Percentiles rank a stretch among this genome's conserved stretches.
These are phyloP conservation scores for Acrossocheilus fasciatus DNA, from an alignment of 2,797 vertebrate species.

Conservation along the genomic window DNA sequence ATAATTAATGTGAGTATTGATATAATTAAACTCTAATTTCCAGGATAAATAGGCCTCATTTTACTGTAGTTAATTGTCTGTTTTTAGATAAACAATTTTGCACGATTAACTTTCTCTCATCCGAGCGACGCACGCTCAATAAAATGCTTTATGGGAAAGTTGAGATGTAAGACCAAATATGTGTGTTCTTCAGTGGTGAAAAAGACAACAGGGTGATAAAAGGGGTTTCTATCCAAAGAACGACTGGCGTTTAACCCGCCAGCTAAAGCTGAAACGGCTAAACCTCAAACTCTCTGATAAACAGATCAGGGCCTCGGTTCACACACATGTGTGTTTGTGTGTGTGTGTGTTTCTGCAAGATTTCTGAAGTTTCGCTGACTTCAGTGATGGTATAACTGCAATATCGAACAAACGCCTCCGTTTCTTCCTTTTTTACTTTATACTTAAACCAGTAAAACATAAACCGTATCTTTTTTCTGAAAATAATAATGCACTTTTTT, in stretches of 20 bases:
- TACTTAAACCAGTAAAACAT: too few species aligned
- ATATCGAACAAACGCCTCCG: background rate
- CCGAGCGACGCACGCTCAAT: constrained; percentile 7
- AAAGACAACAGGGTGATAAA: constrained; percentile 3
- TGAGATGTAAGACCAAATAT: background rate
- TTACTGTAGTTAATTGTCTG: constrained; percentile 51
- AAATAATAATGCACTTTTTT: background rate
- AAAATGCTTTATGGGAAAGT: constrained; percentile 20
- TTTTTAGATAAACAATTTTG: constrained; percentile 59
- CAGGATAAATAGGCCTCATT: constrained; percentile 60
- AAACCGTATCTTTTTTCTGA: background rate
- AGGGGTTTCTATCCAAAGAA: background rate
- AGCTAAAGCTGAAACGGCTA: constrained; percentile 27
- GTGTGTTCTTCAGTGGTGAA: background rate
- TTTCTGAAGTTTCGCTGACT: constrained; percentile 10
- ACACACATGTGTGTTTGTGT: background rate
- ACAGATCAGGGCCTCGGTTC: constrained; percentile 12
- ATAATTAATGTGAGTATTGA: constrained; percentile 62
- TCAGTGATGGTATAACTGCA: background rate
- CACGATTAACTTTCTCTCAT: constrained; percentile 54
- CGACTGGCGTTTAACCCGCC: background rate
- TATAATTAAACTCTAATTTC: constrained; percentile 61
- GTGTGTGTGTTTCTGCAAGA: constrained; percentile 12
- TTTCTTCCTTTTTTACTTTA: background rate
- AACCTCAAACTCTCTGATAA: constrained; percentile 45